Percentiles rank a stretch among this genome's conserved stretches.
Evolutionary conservation across 2,113 vertebrate species (phyloP).

Genomic region (Corythoichthys intestinalis): DNA sequence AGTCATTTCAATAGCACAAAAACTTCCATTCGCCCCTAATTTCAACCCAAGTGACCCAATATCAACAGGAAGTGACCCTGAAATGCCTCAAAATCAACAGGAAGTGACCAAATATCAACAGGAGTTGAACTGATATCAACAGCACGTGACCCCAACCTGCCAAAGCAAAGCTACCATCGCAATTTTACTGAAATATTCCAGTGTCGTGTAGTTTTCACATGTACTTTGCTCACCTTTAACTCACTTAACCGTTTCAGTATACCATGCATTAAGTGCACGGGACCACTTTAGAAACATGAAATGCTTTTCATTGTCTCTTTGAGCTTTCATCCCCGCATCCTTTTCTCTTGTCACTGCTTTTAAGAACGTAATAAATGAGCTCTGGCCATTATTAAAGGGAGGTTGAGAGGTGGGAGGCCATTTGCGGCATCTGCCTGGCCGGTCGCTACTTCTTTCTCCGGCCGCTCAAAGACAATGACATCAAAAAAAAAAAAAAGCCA

Average conservation of each 20-base stretch:
- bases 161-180: no score
- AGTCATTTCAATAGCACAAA: no score
- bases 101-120: no score
- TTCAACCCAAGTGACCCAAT: no score
- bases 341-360: constrained; percentile 25
- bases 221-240: neutral
- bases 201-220: neutral
- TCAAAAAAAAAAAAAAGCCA: constrained; percentile 33
- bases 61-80: no score
- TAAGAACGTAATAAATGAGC: constrained; percentile 44
- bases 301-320: constrained; percentile 25
- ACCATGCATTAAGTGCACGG: neutral
- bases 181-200: neutral
- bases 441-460: constrained; percentile 16
- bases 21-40: no score
- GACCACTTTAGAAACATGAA: constrained; percentile 9
- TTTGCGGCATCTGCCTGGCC: constrained; percentile 59
- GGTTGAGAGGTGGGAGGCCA: constrained; percentile 11
- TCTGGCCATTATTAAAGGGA: constrained; percentile 28
- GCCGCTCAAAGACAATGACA: constrained; percentile 62
- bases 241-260: neutral
- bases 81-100: no score
- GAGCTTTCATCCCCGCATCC: constrained; percentile 4
- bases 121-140: no score
- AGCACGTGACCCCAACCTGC: no score